These are phyloP conservation scores for Melanophora roralis DNA, from an alignment of 2,888 invertebrate genomes.

Conservation along the genomic window DNA sequence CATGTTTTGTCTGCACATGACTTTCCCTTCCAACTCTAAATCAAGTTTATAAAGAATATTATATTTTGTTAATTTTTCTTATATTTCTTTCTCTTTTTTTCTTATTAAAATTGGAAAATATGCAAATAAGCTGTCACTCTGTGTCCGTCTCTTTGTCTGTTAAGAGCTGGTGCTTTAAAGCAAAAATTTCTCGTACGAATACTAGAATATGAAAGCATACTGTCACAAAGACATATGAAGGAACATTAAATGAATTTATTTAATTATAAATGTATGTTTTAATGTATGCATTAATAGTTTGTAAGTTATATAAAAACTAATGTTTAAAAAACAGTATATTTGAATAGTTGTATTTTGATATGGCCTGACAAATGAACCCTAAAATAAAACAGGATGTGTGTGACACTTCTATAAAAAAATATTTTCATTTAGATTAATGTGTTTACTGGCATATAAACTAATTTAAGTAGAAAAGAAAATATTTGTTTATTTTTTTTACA, in stretches of 20 bases:
- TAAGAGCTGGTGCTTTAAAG: conserved; percentile 36
- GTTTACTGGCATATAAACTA: too few species aligned
- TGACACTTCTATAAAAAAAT: too few species aligned
- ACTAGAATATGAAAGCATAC: conserved; percentile 48
- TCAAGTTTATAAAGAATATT: conserved; percentile 24
- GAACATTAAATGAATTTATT: too few species aligned
- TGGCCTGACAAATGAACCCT: conserved; percentile 2
- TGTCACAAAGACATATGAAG: conserved; percentile 19
- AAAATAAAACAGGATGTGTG: neutral
- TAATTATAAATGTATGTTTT: too few species aligned
- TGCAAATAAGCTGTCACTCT: conserved; percentile 69
- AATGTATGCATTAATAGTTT: too few species aligned
- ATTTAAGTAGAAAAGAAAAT: too few species aligned
- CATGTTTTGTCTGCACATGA: conserved; percentile 60
- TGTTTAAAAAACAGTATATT: too few species aligned
- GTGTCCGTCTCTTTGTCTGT: conserved; percentile 36
- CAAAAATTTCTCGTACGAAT: conserved; percentile 27
- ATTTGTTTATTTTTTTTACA: too few species aligned
- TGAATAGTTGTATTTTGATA: too few species aligned
- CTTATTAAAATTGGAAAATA: conserved; percentile 72
- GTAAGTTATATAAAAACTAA: too few species aligned
- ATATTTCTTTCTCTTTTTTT: conserved; percentile 59
- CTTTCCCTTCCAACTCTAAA: conserved; percentile 42
- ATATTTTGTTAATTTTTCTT: conserved; percentile 1
- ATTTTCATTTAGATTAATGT: too few species aligned